Evolutionary conservation across 64 coral and sea anemone species (phyloP).

Genomic region (Platygyra sinensis): DNA sequence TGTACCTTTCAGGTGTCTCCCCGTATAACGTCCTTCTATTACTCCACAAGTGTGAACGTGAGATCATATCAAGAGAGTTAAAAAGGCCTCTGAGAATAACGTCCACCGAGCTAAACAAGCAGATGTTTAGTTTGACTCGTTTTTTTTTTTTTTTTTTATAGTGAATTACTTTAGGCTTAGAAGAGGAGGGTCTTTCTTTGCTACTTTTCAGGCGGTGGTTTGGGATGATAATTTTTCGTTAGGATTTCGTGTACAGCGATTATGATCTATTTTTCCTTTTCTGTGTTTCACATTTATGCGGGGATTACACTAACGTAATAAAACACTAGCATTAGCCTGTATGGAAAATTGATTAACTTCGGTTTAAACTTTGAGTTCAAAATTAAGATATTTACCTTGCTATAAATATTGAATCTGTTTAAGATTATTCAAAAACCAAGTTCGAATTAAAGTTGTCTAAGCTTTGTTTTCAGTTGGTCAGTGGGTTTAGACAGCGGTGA

Average conservation of each 20-base stretch:
- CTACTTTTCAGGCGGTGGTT: not conserved
- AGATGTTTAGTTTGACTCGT: slow-evolving; percentile 8
- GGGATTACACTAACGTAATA: not conserved
- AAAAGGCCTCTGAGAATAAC: slow-evolving; percentile 6
- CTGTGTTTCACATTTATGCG: not conserved
- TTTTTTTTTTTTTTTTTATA: not conserved
- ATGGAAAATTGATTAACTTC: slow-evolving; percentile 3
- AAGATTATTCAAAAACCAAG: not conserved
- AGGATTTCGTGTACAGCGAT: not conserved
- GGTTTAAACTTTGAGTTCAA: slow-evolving; percentile 8
- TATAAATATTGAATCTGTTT: not conserved
- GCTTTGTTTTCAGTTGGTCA: too few relatives aligned
- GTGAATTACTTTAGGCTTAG: not conserved
- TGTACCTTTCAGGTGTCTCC: slow-evolving; percentile 1
- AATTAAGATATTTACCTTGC: slow-evolving; percentile 38
- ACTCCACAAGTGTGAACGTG: slow-evolving; percentile 9
- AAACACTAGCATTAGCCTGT: not conserved
- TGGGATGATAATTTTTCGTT: not conserved
- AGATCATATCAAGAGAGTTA: not conserved
- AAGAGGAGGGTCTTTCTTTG: not conserved
- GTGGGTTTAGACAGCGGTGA: not conserved
- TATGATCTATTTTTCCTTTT: not conserved
- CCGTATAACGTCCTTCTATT: not conserved
- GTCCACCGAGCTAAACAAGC: not conserved
- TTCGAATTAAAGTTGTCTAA: too few relatives aligned